Percentiles rank a stretch among this genome's conserved stretches.
These are phyloP conservation scores for Hemicordylus capensis DNA, from an alignment of 2,113 vertebrate genomes.

Conservation along the genomic window DNA sequence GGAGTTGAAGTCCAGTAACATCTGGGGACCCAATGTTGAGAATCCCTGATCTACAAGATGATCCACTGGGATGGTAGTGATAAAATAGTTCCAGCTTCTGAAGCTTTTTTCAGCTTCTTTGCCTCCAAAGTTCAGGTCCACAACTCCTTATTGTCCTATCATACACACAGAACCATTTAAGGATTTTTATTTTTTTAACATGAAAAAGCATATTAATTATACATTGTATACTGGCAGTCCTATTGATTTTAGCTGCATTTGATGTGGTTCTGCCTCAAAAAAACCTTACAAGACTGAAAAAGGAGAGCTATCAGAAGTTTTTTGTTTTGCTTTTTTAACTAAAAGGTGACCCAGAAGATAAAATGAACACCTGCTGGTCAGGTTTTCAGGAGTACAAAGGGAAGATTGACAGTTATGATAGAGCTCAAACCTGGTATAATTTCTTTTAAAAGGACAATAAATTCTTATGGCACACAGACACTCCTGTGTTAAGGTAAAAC, in stretches of 20 bases:
- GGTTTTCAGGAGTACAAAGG: slow-evolving; percentile 1
- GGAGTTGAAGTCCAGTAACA: too few species aligned
- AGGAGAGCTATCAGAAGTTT: not conserved
- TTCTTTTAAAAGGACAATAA: not conserved
- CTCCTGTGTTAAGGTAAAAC: fast-evolving
- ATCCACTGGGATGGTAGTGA: too few species aligned
- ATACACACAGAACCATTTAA: not conserved
- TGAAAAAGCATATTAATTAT: not conserved
- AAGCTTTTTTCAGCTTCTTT: not conserved
- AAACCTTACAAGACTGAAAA: slow-evolving; percentile 20
- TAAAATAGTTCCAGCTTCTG: too few species aligned
- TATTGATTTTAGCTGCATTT: not conserved
- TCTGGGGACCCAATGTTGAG: too few species aligned
- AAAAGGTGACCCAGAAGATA: fast-evolving
- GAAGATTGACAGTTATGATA: fast-evolving
- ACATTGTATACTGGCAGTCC: not conserved
- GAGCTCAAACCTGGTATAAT: not conserved
- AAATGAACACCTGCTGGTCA: fast-evolving
- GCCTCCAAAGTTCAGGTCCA: not conserved
- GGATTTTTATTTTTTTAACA: too few species aligned
- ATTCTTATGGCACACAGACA: fast-evolving
- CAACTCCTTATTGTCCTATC: not conserved
- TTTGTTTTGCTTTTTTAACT: not conserved
- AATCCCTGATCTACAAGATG: too few species aligned
- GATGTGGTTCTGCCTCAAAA: not conserved